A percentile compares a stretch with the other conserved stretches of the same genome.
Evolutionary conservation across 1,140 invertebrate genomes (phyloP).

Genomic region (Formica exsecta): DNA sequence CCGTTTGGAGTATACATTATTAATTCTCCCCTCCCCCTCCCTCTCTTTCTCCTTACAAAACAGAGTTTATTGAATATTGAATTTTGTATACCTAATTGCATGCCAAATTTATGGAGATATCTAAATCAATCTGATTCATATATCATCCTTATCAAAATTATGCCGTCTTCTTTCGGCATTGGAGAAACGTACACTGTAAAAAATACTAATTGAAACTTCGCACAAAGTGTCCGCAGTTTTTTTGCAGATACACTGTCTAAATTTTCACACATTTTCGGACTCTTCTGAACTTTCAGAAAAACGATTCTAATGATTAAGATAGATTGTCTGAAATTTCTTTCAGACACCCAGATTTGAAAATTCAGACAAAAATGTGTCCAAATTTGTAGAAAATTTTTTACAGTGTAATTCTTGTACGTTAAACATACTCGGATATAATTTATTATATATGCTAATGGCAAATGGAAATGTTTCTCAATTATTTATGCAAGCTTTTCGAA

Average conservation of each 20-base stretch:
- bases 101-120: slow-evolving; percentile 6
- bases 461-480: slow-evolving; percentile 7
- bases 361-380: too few species aligned
- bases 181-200: too few species aligned
- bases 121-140: slow-evolving; percentile 6
- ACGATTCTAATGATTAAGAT: too few species aligned
- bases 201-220: too few species aligned
- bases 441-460: neutral
- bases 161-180: neutral
- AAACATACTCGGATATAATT: neutral
- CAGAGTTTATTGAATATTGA: neutral
- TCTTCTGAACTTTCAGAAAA: too few species aligned
- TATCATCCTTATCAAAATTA: slow-evolving; percentile 1
- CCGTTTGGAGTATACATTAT: neutral
- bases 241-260: too few species aligned
- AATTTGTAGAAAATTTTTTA: too few species aligned
- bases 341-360: too few species aligned
- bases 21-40: neutral
- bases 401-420: neutral
- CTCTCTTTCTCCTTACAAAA: too few species aligned
- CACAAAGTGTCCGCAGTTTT: too few species aligned
- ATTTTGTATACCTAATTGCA: slow-evolving; percentile 2
- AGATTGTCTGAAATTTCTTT: too few species aligned
- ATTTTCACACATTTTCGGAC: too few species aligned
- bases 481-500: neutral